Evolutionary conservation across 2,113 vertebrate species (phyloP).

Genomic region (Pyxicephalus adspersus): DNA sequence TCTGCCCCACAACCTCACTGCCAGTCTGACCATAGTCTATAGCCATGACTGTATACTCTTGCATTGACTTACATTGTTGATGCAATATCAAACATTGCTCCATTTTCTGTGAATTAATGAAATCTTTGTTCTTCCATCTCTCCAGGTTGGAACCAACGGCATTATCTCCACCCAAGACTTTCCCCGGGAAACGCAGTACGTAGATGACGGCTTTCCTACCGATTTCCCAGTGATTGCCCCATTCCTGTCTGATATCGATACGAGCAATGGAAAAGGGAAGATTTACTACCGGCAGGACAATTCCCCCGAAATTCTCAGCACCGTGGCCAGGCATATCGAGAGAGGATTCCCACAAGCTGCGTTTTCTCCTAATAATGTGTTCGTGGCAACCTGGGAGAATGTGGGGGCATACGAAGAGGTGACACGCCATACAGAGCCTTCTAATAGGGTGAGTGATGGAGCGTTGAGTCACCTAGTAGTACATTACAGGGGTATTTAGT

Average conservation of each 20-base stretch:
- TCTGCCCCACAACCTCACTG: too few species aligned
- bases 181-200: slow-evolving; percentile 95
- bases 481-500: too few species aligned
- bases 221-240: slow-evolving; percentile 93
- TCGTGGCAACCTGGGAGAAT: slow-evolving; percentile 90
- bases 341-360: slow-evolving; percentile 76
- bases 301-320: slow-evolving; percentile 71
- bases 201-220: slow-evolving; percentile 93
- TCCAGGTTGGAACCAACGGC: slow-evolving; percentile 93
- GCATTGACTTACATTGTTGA: too few species aligned
- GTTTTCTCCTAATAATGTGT: slow-evolving; percentile 78
- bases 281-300: slow-evolving; percentile 87
- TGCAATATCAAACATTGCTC: too few species aligned
- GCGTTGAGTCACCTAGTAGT: background rate
- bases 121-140: background rate
- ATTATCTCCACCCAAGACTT: slow-evolving; percentile 93
- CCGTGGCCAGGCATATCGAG: slow-evolving; percentile 74
- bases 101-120: background rate
- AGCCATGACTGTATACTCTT: too few species aligned
- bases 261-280: slow-evolving; percentile 79
- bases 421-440: slow-evolving; percentile 62
- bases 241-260: slow-evolving; percentile 94
- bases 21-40: too few species aligned
- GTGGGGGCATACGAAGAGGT: slow-evolving; percentile 85
- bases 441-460: slow-evolving; percentile 76